Base-by-base conservation (phyloP, 2,797 vertebrate species). In the Lycodopsis pacificus region DNA sequence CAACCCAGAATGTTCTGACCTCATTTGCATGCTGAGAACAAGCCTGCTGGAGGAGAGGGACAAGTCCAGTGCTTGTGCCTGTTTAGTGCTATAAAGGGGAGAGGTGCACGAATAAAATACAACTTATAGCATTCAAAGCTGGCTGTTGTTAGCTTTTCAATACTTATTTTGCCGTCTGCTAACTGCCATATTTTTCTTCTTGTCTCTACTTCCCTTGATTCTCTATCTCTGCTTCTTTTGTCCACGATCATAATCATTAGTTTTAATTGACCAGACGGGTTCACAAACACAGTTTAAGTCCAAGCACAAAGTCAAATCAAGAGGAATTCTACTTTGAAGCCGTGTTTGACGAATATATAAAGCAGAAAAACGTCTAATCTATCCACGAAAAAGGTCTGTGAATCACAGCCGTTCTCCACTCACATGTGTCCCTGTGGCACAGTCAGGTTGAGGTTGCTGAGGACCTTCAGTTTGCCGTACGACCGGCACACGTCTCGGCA, bases 341-440 rank as follows among this genome's bases (percentile, higher is more conserved):
- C 14, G 14, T 14, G 6, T 44, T 44, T 44, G 42, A 71, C 3
- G 36, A 11, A 38, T 10, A 38, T 38, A 12, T 38, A 38, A 38
- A 38, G 9, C 8, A 40, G 7, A 61, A 38, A 25, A 7, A 49
- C 20, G 48, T 17, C 3, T 22, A 9, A 53, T 69, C 13, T 13
- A 4, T 71, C 2, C 19, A 14, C 1, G 0, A 7, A 13, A 17
- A 27, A 15, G 17, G 34, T 10, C 0, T 61, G 13, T 42, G 40
- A 54, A 58, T 32, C 30, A 1, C 30, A 32, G 30, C 30, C 30
- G 30, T 5, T 32, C 30, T 32, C 7, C 44, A 92, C 95, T 95
- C 87, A 96, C 96, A 96, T 96, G n/a, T 95, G 93, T 65, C 96
- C 96, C 84, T 95, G 94, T 4, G 94, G 94, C 2, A 96, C 92